These are phyloP conservation scores for Ellobius talpinus DNA, from an alignment of 2,113 vertebrate genomes.

Conservation along the genomic window DNA sequence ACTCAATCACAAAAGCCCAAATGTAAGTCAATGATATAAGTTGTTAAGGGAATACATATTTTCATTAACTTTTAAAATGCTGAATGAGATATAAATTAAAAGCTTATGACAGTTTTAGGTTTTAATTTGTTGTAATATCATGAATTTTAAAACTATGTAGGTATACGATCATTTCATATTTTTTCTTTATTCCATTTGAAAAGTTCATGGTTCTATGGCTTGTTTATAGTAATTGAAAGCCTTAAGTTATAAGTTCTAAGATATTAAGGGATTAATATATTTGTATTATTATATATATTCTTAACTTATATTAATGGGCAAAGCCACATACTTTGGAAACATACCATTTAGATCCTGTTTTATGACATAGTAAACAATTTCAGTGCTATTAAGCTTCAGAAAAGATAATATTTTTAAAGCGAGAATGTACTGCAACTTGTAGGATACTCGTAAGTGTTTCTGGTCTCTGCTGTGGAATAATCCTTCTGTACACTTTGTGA, in stretches of 20 bases:
- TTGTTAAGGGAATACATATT: not conserved
- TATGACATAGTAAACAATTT: not conserved
- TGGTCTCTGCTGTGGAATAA: not conserved
- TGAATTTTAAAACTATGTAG: not conserved
- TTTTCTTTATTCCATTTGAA: not conserved
- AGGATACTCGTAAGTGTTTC: not conserved
- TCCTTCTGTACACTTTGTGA: no score
- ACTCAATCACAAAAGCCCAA: not conserved
- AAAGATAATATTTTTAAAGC: not conserved
- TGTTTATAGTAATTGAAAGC: not conserved
- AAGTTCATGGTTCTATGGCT: not conserved
- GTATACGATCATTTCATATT: not conserved
- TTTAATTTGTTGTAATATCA: not conserved
- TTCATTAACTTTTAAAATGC: not conserved
- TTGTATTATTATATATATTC: not conserved
- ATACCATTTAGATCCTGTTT: not conserved
- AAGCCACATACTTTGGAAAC: not conserved
- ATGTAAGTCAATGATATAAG: not conserved
- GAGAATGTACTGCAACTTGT: not conserved
- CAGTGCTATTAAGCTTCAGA: not conserved
- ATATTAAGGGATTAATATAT: not conserved
- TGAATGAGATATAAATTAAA: not conserved
- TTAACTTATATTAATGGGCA: not conserved
- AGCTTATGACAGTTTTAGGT: not conserved
- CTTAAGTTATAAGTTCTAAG: not conserved